A percentile compares a stretch with the other conserved stretches of the same genome.
Evolutionary conservation across 35 echinoderm and acorn worm genomes (phyloP).

Genomic region (Strongylocentrotus purpuratus): DNA sequence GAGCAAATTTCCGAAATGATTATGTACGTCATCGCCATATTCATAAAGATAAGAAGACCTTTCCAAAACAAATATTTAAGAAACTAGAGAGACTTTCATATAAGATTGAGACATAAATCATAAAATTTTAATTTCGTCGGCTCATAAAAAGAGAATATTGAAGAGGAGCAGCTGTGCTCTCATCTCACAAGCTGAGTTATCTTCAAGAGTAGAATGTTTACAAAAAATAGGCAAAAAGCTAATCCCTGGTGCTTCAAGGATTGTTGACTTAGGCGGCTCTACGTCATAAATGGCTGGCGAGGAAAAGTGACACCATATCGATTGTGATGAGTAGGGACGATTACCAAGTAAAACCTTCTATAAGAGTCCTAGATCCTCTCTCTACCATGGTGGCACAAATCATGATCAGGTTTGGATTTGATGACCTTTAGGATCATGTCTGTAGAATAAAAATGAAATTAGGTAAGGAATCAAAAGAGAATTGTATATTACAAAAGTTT

Average conservation of each 20-base stretch:
- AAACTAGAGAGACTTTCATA: not conserved
- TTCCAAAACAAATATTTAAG: not conserved
- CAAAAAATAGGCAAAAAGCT: not conserved
- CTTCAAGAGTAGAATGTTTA: not conserved
- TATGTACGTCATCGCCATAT: not conserved
- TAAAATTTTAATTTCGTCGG: not conserved
- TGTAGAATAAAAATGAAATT: no score
- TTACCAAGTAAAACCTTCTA: not conserved
- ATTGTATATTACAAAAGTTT: not conserved
- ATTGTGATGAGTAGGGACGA: not conserved
- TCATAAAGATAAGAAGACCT: not conserved
- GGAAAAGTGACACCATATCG: not conserved
- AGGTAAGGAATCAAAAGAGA: not conserved
- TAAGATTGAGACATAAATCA: not conserved
- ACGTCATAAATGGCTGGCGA: not conserved
- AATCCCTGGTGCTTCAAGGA: not conserved
- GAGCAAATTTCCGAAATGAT: not conserved
- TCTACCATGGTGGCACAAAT: not conserved
- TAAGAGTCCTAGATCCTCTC: not conserved
- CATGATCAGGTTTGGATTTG: not conserved
- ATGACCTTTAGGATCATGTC: no score
- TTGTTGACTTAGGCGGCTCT: not conserved
- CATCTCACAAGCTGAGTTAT: not conserved
- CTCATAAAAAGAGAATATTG: not conserved
- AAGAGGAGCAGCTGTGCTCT: not conserved